Conservation (phyloP, 2,113 vertebrate species). For the Tragelaphus buxtoni region DNA sequence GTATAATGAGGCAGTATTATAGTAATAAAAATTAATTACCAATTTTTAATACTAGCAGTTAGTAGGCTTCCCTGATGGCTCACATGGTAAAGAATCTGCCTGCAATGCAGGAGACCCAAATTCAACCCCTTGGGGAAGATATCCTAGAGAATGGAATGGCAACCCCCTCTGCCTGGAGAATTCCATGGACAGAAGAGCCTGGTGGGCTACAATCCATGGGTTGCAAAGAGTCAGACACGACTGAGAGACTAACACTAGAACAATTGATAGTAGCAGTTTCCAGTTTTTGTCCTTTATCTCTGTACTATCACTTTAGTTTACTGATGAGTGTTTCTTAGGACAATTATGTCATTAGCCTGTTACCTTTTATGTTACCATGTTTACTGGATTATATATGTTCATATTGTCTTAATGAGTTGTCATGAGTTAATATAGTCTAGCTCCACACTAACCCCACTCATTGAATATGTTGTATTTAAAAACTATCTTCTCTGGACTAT, state of each 20-base stretch:
- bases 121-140: not conserved
- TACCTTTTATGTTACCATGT: not conserved
- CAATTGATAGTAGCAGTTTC: not conserved
- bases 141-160: not conserved
- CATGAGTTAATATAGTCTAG: not conserved
- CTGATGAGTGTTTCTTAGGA: not conserved
- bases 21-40: not conserved
- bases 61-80: not conserved
- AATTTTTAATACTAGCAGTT: not conserved
- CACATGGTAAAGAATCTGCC: not conserved
- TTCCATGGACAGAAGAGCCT: not conserved
- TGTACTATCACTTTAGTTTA: not conserved
- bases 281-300: not conserved
- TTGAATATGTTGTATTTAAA: not conserved
- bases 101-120: not conserved
- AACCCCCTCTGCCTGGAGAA: not conserved
- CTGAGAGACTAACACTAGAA: not conserved
- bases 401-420: not conserved
- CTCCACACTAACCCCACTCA: not conserved
- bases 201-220: not conserved
- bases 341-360: not conserved
- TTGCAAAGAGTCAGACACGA: rapidly evolving
- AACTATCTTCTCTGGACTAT: not conserved
- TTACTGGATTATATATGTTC: not conserved
- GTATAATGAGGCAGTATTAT: not conserved